These are phyloP conservation scores for Rhopalosiphum nymphaeae DNA, from an alignment of 2,888 invertebrate species.

Conservation along the genomic window DNA sequence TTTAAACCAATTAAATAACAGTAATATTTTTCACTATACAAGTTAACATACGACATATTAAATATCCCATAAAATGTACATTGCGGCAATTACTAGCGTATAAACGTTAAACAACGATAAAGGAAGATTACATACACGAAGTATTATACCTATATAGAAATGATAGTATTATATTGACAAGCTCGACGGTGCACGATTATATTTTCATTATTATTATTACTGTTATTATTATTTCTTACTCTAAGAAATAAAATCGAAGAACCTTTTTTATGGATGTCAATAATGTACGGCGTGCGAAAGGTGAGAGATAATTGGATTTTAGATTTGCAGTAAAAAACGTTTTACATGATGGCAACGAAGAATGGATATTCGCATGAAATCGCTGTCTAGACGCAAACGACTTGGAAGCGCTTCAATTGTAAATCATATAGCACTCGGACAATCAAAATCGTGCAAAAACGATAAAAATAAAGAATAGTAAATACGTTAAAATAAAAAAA, in stretches of 20 bases:
- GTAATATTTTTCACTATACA: not conserved
- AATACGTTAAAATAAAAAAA: not conserved
- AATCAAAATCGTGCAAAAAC: slow-evolving; percentile 61
- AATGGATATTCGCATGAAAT: slow-evolving; percentile 63
- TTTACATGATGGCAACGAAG: slow-evolving; percentile 26
- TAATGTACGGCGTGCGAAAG: slow-evolving; percentile 12
- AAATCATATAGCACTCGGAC: slow-evolving; percentile 54
- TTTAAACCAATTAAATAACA: slow-evolving; percentile 10
- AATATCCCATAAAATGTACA: not conserved
- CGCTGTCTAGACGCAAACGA: slow-evolving; percentile 63
- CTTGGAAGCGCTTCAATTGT: slow-evolving; percentile 60
- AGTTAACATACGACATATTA: slow-evolving; percentile 4
- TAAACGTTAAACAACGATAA: slow-evolving; percentile 6
- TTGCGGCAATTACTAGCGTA: not conserved
- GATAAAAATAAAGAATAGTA: slow-evolving; percentile 31
- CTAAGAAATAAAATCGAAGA: slow-evolving; percentile 31
- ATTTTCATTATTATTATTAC: slow-evolving; percentile 14
- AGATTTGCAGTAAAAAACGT: slow-evolving; percentile 61
- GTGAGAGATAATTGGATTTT: slow-evolving; percentile 63
- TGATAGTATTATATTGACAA: slow-evolving; percentile 35
- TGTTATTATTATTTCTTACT: slow-evolving; percentile 29
- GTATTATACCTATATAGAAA: not conserved
- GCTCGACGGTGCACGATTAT: slow-evolving; percentile 30
- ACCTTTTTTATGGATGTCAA: slow-evolving; percentile 61
- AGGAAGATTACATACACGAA: not conserved